A percentile compares a stretch with the other conserved stretches of the same genome.
These are phyloP conservation scores for Catostomus latipinnis DNA, from an alignment of 2,797 vertebrate genomes.

Conservation along the genomic window DNA sequence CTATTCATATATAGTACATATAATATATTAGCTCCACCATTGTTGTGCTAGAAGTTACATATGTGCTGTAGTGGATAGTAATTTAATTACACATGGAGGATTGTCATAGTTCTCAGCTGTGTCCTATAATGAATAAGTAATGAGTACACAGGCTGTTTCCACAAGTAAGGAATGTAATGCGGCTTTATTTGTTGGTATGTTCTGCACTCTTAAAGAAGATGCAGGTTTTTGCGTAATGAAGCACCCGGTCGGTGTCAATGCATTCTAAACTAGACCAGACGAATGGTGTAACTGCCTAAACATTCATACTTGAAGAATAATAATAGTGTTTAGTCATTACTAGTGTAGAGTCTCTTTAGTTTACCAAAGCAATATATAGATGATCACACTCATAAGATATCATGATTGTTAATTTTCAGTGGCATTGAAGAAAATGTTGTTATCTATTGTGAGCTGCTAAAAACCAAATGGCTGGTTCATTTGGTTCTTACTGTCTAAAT, in stretches of 20 bases:
- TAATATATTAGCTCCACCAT: constrained; percentile 43
- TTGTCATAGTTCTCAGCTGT: constrained; percentile 46
- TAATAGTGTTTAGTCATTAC: constrained; percentile 40
- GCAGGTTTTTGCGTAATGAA: constrained; percentile 45
- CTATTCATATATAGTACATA: constrained; percentile 61
- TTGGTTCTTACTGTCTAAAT: constrained; percentile 86
- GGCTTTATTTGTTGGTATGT: constrained; percentile 39
- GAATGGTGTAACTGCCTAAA: constrained; percentile 44
- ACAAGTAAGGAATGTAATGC: constrained; percentile 1
- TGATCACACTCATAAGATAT: constrained; percentile 81
- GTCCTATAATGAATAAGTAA: constrained; percentile 42
- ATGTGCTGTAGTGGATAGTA: constrained; percentile 57
- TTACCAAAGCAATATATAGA: constrained; percentile 73
- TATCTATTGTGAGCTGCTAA: constrained; percentile 80
- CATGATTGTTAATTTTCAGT: constrained; percentile 63
- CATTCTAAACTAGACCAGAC: constrained; percentile 28
- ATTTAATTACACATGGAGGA: constrained; percentile 55
- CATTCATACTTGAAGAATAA: constrained; percentile 64
- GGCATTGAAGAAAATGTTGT: constrained; percentile 47
- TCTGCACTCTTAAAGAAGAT: constrained; percentile 32
- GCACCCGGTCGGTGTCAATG: constrained; percentile 28
- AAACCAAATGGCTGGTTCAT: constrained; percentile 92
- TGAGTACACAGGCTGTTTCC: not conserved
- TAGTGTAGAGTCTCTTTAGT: constrained; percentile 57
- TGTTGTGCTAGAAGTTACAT: constrained; percentile 61